phyloP scores from a whole-genome alignment of 2,113 vertebrate genomes.

The Aspidoscelis tigris region DNA sequence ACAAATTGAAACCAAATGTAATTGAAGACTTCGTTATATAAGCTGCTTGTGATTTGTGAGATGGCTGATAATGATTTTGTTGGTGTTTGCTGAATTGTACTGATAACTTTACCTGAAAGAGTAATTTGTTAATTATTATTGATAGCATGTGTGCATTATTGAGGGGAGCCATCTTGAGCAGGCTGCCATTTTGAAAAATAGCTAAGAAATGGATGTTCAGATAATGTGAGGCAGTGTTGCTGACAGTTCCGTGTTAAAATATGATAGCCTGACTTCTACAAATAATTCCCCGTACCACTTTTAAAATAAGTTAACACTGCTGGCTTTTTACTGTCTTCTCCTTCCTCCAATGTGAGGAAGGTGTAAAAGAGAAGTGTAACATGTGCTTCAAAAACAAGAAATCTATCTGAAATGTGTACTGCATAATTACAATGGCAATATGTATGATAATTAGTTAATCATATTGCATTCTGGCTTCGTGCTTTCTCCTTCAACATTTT shows the following conservation, averaged over 20 bases:
- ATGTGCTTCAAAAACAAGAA: neutral
- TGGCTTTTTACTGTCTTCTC: no score
- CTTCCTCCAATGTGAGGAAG: neutral
- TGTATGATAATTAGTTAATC: constrained; percentile 6
- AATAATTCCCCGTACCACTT: neutral
- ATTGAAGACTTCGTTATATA: neutral
- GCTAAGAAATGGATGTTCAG: neutral
- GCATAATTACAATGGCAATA: neutral
- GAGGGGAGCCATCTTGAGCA: neutral
- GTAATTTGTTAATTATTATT: neutral
- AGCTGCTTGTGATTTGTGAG: neutral
- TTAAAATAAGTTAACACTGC: neutral
- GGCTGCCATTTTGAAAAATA: neutral
- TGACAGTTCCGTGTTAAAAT: neutral
- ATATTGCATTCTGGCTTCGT: neutral
- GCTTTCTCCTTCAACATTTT: neutral
- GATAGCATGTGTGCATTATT: neutral
- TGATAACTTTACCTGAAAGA: neutral
- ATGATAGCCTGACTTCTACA: neutral
- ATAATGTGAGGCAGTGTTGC: neutral
- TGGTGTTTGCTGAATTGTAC: neutral
- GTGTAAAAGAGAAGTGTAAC: neutral
- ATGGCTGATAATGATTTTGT: neutral
- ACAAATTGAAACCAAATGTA: neutral
- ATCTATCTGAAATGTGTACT: neutral